phyloP scores from a whole-genome alignment of 2,113 vertebrate species.

The Cyprinodon variegatus region DNA sequence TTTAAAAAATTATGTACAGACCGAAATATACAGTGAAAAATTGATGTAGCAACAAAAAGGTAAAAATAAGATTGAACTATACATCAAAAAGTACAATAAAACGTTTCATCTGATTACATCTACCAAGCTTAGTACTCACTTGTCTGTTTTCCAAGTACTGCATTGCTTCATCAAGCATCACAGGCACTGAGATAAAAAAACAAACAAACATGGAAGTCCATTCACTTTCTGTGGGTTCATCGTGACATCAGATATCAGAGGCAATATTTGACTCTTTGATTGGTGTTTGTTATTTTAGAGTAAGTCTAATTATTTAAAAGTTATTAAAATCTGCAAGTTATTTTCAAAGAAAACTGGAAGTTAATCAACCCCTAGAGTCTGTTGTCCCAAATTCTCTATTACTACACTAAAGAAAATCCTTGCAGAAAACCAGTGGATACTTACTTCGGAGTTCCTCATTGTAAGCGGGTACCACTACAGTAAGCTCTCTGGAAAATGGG shows the following conservation, averaged over 20 bases:
- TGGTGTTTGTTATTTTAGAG: neutral
- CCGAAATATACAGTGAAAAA: neutral
- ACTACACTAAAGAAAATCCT: neutral
- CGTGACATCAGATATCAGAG: neutral
- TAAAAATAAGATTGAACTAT: neutral
- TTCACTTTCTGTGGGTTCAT: neutral
- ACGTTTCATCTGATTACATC: neutral
- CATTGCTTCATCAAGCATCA: constrained; percentile 96
- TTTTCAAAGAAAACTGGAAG: no score
- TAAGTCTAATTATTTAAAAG: neutral
- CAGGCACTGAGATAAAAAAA: constrained; percentile 84
- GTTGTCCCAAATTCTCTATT: neutral
- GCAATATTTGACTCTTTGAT: neutral
- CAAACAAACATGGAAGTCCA: neutral
- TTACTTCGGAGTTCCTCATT: constrained; percentile 88
- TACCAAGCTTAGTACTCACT: constrained; percentile 68
- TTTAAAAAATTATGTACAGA: neutral
- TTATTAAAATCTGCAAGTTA: neutral
- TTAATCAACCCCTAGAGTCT: neutral
- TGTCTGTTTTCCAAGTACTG: constrained; percentile 92
- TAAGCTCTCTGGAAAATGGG: constrained; percentile 84
- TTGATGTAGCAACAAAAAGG: neutral
- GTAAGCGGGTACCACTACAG: constrained; percentile 93
- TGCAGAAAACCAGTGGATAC: constrained; percentile 29
- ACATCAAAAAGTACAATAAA: neutral